Conservation (phyloP, 2,113 vertebrate genomes). For the Athene noctua region DNA sequence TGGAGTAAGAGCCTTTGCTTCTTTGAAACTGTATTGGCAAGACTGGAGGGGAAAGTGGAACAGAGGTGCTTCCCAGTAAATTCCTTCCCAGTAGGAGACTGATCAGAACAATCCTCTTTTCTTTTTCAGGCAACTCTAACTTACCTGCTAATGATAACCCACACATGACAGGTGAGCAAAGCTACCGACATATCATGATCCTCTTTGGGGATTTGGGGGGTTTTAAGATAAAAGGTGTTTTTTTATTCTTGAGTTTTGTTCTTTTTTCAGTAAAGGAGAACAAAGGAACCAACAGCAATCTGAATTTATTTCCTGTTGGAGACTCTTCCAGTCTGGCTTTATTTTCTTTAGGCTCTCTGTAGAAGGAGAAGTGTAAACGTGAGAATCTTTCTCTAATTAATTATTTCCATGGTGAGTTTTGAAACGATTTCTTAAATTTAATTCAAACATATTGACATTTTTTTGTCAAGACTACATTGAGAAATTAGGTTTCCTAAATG, state of each 20-base stretch:
- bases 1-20: neutral
- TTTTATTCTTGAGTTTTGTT: neutral
- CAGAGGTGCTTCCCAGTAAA: neutral
- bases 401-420: neutral
- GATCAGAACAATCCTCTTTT: neutral
- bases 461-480: neutral
- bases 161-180: neutral
- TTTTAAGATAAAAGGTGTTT: neutral
- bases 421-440: neutral
- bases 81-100: neutral
- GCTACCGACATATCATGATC: neutral
- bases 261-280: neutral
- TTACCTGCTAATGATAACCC: fast-evolving
- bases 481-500: neutral
- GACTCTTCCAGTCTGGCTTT: neutral
- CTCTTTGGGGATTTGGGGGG: neutral
- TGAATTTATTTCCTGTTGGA: neutral
- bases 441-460: neutral
- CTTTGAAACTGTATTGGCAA: neutral
- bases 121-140: neutral
- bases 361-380: neutral
- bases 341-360: neutral
- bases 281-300: neutral
- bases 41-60: neutral
- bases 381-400: neutral